Percentiles rank a stretch among this genome's conserved stretches.
Conservation (phyloP, 2,888 invertebrate genomes). For the Druceiella hillmani region DNA sequence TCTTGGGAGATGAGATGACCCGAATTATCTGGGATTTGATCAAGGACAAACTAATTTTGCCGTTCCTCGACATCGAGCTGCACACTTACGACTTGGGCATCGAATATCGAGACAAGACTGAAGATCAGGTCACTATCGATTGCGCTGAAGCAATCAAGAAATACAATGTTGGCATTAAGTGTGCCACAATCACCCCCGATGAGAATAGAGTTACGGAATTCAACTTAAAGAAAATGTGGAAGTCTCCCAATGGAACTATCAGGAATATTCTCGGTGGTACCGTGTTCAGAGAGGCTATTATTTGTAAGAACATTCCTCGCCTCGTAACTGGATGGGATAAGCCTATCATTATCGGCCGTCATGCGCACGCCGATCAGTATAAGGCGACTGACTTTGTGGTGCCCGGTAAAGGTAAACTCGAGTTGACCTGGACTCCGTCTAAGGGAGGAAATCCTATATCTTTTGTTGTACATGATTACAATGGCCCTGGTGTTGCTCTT, state of each 20-base stretch:
- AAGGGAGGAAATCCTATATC: slow-evolving; percentile 58
- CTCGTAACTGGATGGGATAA: slow-evolving; percentile 93
- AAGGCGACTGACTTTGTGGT: slow-evolving; percentile 96
- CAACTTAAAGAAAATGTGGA: slow-evolving; percentile 86
- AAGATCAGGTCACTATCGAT: slow-evolving; percentile 94
- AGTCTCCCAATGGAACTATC: slow-evolving; percentile 84
- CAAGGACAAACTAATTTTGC: slow-evolving; percentile 93
- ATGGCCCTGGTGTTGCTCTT: slow-evolving; percentile 85
- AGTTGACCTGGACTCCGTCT: slow-evolving; percentile 73
- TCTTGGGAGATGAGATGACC: slow-evolving; percentile 95
- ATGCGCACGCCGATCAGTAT: slow-evolving; percentile 97
- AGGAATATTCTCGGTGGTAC: slow-evolving; percentile 83
- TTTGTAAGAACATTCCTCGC: slow-evolving; percentile 91
- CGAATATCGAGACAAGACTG: slow-evolving; percentile 88
- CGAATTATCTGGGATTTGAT: slow-evolving; percentile 98
- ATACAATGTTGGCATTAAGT: slow-evolving; percentile 98
- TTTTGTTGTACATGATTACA: slow-evolving; percentile 77
- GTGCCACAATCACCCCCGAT: slow-evolving; percentile 98
- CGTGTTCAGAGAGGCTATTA: slow-evolving; percentile 80
- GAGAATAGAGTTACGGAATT: slow-evolving; percentile 93
- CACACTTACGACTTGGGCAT: slow-evolving; percentile 94
- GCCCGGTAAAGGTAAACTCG: slow-evolving; percentile 83
- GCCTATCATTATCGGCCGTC: slow-evolving; percentile 97
- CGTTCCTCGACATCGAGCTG: slow-evolving; percentile 91
- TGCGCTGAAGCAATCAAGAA: slow-evolving; percentile 95